A percentile compares a stretch with the other conserved stretches of the same genome.
These are phyloP conservation scores for Pseudocheirus occidentalis DNA, from an alignment of 2,797 vertebrate species.

Conservation along the genomic window DNA sequence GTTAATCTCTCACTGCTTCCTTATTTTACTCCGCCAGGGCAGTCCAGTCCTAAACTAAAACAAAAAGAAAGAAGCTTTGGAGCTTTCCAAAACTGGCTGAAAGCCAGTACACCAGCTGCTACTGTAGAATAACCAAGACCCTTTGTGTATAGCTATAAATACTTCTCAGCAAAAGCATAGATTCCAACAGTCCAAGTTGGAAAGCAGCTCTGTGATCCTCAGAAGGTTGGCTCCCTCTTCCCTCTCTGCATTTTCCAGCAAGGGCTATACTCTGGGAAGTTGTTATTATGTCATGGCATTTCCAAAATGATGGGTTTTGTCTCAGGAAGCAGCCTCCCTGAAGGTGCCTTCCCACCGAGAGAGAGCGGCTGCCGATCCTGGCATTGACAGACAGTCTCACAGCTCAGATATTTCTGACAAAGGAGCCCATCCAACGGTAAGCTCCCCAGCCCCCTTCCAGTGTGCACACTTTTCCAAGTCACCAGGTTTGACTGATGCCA, in stretches of 20 bases:
- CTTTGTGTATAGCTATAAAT: slow-evolving; percentile 75
- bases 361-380: background rate
- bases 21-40: slow-evolving; percentile 61
- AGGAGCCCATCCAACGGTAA: background rate
- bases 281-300: slow-evolving; percentile 35
- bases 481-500: background rate
- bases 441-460: background rate
- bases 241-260: slow-evolving; percentile 44
- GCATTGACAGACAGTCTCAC: background rate
- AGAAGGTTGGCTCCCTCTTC: slow-evolving; percentile 53
- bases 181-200: slow-evolving; percentile 64
- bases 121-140: slow-evolving; percentile 72
- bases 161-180: slow-evolving; percentile 66
- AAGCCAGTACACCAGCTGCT: slow-evolving; percentile 68
- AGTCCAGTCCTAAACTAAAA: slow-evolving; percentile 74
- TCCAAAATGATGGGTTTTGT: slow-evolving; percentile 56
- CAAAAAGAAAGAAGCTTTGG: slow-evolving; percentile 70
- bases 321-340: slow-evolving; percentile 45
- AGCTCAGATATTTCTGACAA: background rate
- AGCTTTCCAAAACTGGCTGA: slow-evolving; percentile 69
- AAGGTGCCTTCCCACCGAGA: slow-evolving; percentile 31
- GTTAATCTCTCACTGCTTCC: slow-evolving; percentile 58
- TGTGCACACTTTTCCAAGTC: background rate
- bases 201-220: slow-evolving; percentile 50
- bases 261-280: slow-evolving; percentile 39